Evolutionary conservation across 1,140 invertebrate species (phyloP), one percentile per base, ranked within the genome.

Genomic region (Oncopeltus fasciatus): DNA sequence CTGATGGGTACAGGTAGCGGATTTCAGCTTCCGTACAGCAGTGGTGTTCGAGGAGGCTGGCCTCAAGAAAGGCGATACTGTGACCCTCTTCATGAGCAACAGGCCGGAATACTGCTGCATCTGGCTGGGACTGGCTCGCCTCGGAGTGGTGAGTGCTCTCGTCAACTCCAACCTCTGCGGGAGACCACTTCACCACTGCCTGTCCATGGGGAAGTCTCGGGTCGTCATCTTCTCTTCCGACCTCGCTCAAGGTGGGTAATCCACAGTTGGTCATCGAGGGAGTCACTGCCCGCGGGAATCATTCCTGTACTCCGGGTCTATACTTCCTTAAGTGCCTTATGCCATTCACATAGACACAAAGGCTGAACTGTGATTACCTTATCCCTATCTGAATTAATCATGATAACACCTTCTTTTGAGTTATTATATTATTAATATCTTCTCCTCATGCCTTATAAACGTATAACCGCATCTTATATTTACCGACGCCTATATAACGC

Each of bases 81-180:
- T 89, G 0, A 82, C 83, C 4, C 67, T 89, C 0, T 79, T 83
- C 62, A 83, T 87, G 81, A 80, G 82, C 43, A 85, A 78, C 59
- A 72, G 77, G 38, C 81, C 81, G 0, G 81, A 86, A 69, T 85
- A 78, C 68, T 73, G 84, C 9, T 80, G 78, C 28, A 75, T 72
- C 1, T 87, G 85, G 85, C 70, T 87, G 0, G 85, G 85, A 12
- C 70, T 87, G 49, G 78, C 78, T 5, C 84, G 80, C 69, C 67
- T 78, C 47, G 86, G 86, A 4, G 77, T 85, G 1, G 72, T 82
- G 2, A 78, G 82, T 0, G 83, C 86, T 14, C 75, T 88, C 31
- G 81, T 88, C 44, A 89, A 89, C 69, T 82, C 79, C 21, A 86
- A 87, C 70, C 72, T 87, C 29, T 74, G 80, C 44, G 67, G 75